Conservation (phyloP, 2,888 invertebrate species). For the Spisula solida region DNA sequence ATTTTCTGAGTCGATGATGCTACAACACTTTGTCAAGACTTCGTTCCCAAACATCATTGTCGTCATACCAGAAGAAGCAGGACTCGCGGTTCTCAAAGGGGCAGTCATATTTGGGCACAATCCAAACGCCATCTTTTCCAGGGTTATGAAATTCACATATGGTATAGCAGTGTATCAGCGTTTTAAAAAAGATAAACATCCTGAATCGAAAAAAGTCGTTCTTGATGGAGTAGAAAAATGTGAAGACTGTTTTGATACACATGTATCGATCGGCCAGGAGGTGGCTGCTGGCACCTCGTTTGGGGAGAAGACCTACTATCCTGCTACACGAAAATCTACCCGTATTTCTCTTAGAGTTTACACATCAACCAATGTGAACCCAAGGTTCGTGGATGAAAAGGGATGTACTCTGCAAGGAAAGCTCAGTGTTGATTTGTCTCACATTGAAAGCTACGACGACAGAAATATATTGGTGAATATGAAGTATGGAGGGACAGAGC, state of each 20-base stretch:
- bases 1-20: conserved; percentile 63
- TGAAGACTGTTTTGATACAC: conserved; percentile 42
- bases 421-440: conserved; percentile 20
- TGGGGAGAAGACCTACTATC: conserved; percentile 28
- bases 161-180: conserved; percentile 15
- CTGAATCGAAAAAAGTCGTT: conserved; percentile 31
- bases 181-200: conserved; percentile 41
- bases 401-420: conserved; percentile 23
- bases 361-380: conserved; percentile 21
- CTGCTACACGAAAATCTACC: not conserved
- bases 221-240: conserved; percentile 43
- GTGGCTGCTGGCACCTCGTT: conserved; percentile 33
- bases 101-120: conserved; percentile 66
- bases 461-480: conserved; percentile 35
- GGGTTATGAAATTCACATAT: conserved; percentile 55
- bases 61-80: conserved; percentile 57
- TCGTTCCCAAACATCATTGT: conserved; percentile 50
- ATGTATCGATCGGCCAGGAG: conserved; percentile 47
- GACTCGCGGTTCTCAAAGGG: conserved; percentile 60
- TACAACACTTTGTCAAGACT: conserved; percentile 49
- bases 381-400: conserved; percentile 20
- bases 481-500: conserved; percentile 38
- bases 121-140: conserved; percentile 44
- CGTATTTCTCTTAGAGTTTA: not conserved
- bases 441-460: conserved; percentile 26